Percentiles rank a stretch among this genome's conserved stretches.
phyloP scores from a whole-genome alignment of 92 coral and sea anemone genomes.

The Scolanthus callimorphus region DNA sequence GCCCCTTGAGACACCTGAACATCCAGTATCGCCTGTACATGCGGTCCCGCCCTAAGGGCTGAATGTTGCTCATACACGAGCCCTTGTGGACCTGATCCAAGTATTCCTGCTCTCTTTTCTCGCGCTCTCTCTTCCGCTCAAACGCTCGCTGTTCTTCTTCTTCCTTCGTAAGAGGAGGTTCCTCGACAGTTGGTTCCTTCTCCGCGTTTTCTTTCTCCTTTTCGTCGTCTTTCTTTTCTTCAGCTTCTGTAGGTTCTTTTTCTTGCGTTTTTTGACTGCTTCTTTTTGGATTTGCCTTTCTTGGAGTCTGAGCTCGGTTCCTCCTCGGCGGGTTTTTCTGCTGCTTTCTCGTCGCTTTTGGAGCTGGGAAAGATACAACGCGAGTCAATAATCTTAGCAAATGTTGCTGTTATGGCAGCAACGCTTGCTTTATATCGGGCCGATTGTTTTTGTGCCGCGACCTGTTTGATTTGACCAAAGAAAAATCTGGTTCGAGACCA shows the following conservation, averaged over 20 bases:
- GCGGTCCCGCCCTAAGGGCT: constrained; percentile 90
- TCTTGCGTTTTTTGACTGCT: constrained; percentile 17
- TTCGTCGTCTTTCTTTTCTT: constrained; percentile 43
- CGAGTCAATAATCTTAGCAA: too few relatives aligned
- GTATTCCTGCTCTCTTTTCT: constrained; percentile 70
- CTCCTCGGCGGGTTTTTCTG: too few relatives aligned
- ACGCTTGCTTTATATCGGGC: too few relatives aligned
- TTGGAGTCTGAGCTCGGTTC: constrained; percentile 67
- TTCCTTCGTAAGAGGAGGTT: constrained; percentile 50
- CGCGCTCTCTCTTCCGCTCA: constrained; percentile 66
- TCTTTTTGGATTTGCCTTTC: constrained; percentile 50
- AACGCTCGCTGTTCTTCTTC: constrained; percentile 78
- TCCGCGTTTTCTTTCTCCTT: constrained; percentile 15
- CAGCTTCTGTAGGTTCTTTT: background rate
- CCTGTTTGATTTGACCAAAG: too few relatives aligned
- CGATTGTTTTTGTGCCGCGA: too few relatives aligned
- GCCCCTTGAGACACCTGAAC: constrained; percentile 73
- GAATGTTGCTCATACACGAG: constrained; percentile 67
- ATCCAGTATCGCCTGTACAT: constrained; percentile 93
- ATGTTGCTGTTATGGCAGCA: too few relatives aligned
- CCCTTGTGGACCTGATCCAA: constrained; percentile 54
- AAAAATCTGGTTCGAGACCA: too few relatives aligned
- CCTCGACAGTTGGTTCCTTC: constrained; percentile 13
- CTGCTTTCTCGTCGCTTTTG: too few relatives aligned
- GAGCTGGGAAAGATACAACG: too few relatives aligned